Conservation (phyloP, 2,888 invertebrate genomes). For the Eucera pruinosa region DNA sequence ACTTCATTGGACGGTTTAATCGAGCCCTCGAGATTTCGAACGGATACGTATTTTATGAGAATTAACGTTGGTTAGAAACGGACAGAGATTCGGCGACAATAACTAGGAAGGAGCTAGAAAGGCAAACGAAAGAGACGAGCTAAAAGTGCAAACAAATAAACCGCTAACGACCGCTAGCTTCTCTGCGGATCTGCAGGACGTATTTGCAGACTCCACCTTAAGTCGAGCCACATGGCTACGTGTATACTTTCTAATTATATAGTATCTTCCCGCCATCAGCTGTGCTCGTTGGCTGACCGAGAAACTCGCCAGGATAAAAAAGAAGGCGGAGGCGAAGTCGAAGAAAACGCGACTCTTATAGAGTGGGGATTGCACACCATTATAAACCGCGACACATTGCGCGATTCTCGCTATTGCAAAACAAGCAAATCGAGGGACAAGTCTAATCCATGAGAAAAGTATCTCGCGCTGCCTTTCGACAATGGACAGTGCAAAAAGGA, state of each 20-base stretch:
- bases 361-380: neutral
- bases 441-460: neutral
- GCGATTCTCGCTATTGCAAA: constrained; percentile 23
- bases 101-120: neutral
- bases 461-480: constrained; percentile 3
- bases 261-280: constrained; percentile 64
- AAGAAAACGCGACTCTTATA: constrained; percentile 30
- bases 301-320: constrained; percentile 49
- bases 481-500: neutral
- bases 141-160: constrained; percentile 58
- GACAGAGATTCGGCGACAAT: neutral
- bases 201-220: constrained; percentile 68
- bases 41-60: neutral
- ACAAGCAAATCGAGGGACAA: constrained; percentile 1
- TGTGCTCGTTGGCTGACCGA: constrained; percentile 63
- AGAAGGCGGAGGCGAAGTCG: constrained; percentile 36
- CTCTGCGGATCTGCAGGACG: constrained; percentile 39
- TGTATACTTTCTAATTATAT: constrained; percentile 70
- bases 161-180: constrained; percentile 40
- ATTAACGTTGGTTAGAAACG: neutral
- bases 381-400: constrained; percentile 18
- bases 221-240: constrained; percentile 56
- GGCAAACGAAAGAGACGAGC: constrained; percentile 21
- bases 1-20: no score
- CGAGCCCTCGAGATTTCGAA: neutral